phyloP scores from a whole-genome alignment of 2,888 invertebrate genomes.

The Microctonus hyperodae region DNA sequence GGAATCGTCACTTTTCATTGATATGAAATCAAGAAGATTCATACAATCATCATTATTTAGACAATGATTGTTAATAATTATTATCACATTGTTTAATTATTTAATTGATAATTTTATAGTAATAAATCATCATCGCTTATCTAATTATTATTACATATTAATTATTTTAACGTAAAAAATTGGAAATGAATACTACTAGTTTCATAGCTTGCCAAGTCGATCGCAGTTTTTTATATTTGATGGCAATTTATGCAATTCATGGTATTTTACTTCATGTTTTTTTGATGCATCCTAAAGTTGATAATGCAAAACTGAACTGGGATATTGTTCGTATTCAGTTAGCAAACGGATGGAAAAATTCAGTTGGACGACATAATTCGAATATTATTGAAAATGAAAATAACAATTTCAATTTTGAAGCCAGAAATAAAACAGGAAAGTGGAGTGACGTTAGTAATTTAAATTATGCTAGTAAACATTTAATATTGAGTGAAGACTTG shows the following conservation, averaged over 20 bases:
- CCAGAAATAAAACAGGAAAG: neutral
- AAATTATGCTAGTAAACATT: neutral
- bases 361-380: neutral
- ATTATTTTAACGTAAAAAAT: too few species aligned
- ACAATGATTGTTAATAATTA: neutral
- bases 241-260: conserved; percentile 23
- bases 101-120: neutral
- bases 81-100: too few species aligned
- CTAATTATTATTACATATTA: too few species aligned
- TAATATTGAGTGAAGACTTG: neutral
- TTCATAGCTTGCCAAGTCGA: conserved; percentile 1
- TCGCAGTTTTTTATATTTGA: conserved; percentile 12
- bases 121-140: neutral
- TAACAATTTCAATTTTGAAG: neutral
- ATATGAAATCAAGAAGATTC: neutral
- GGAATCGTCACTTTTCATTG: neutral
- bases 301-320: neutral
- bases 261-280: conserved; percentile 16
- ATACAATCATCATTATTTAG: neutral
- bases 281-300: neutral
- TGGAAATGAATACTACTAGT: neutral
- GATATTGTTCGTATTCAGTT: neutral
- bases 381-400: neutral
- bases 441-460: neutral
- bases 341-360: neutral